Evolutionary conservation across 2,888 invertebrate genomes (phyloP).

Genomic region (Lutraria lutraria): DNA sequence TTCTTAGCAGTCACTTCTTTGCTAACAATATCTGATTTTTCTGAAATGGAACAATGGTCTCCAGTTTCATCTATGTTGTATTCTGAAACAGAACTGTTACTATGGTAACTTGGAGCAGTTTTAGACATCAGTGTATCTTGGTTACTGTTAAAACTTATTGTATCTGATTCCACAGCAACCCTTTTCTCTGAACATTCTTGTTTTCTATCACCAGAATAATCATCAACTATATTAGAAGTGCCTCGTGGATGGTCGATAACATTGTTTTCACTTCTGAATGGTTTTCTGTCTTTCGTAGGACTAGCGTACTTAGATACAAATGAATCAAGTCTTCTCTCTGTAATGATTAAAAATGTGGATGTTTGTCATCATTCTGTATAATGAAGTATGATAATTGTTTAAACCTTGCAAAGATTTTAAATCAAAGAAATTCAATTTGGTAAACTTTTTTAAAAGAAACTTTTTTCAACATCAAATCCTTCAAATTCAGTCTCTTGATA

Average conservation of each 20-base stretch:
- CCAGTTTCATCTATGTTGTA: constrained; percentile 39
- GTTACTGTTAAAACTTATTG: not conserved
- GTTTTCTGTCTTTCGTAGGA: constrained; percentile 12
- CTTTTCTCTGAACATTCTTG: not conserved
- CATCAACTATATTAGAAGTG: not conserved
- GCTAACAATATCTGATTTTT: not conserved
- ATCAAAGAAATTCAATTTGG: too few species aligned
- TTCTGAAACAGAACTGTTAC: not conserved
- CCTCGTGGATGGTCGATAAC: not conserved
- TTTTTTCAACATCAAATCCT: too few species aligned
- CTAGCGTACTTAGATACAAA: constrained; percentile 55
- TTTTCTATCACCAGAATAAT: not conserved
- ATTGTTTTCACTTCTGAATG: not conserved
- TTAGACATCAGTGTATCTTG: not conserved
- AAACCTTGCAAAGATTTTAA: too few species aligned
- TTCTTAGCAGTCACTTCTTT: not conserved
- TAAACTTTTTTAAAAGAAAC: too few species aligned
- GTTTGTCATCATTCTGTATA: too few species aligned
- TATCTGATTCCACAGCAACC: not conserved
- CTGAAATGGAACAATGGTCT: constrained; percentile 15
- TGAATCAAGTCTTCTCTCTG: constrained; percentile 70
- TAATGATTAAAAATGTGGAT: constrained; percentile 14
- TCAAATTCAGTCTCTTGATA: too few species aligned
- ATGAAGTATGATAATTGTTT: too few species aligned
- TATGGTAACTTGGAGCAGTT: not conserved